Evolutionary conservation across 2,797 vertebrate species (phyloP), one percentile per base, ranked within the genome.

Genomic region (Uromys caudimaculatus): DNA sequence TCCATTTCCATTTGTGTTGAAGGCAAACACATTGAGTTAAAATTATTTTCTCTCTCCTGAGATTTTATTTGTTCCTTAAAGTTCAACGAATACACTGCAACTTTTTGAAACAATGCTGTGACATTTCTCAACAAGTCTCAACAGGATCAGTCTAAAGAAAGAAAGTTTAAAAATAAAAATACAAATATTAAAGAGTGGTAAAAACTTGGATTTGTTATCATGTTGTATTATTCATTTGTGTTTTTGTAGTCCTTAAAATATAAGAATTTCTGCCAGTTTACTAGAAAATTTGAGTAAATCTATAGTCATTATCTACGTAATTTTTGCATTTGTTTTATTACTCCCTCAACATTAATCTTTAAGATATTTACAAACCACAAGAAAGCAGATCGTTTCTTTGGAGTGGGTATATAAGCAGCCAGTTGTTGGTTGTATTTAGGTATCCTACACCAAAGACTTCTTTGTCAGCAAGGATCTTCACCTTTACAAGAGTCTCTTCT

Each of bases 1-100:
- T 97, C 90, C 2, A 95, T 97, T 98, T 96, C 90, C 47, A 77
- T 93, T 97, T 97, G 17, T 91, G 92, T 96, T 96, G 96, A 97
- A 95, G 93, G 86, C 29, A 96, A 94, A 76, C 52, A 88, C 17
- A 69, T 95, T 60, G 77, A 94, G 84, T 90, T 96, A 93, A 93
- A 97, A 96, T 94, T 96, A 41, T 82, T 97, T 96, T 52, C 4
- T 50, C 6, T 89, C 92, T 62, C 56, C 23, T 78, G 78, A 96
- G 98, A 97, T 96, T 97, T 92, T 21, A 91, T 44, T 95, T 94
- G 5, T 11, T 95, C 50, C 91, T 96, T 89, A 96, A 96, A 95
- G 91, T 97, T 81, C 95, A 96, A 76, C 69, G 41, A 85, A 2
- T n/a, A 4, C 58, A 73, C 38, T 41, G 52, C 44, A 52, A 4